Percentiles rank a stretch among this genome's conserved stretches.
phyloP scores from a whole-genome alignment of 1,140 invertebrate genomes.

The Ditylenchus dipsaci region DNA sequence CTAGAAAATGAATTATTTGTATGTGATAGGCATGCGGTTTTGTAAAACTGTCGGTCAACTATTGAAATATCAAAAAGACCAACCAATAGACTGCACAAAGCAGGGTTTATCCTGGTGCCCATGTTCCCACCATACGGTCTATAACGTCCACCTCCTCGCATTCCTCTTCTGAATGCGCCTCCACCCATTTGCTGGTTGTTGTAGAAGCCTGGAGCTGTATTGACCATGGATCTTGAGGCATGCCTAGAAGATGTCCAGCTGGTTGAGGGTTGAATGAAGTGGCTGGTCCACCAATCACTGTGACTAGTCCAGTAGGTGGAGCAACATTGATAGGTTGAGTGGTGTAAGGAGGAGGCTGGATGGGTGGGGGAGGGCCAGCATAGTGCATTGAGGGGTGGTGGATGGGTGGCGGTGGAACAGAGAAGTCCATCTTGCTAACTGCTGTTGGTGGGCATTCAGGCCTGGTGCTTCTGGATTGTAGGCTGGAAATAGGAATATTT shows the following conservation, averaged over 20 bases:
- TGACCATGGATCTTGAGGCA: background rate
- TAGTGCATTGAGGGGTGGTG: slow-evolving; percentile 9
- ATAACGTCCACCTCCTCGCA: slow-evolving; percentile 29
- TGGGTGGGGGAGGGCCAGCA: background rate
- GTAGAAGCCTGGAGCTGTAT: background rate
- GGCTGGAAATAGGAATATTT: background rate
- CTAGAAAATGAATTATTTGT: slow-evolving; percentile 64
- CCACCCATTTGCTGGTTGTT: background rate
- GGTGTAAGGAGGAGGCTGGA: slow-evolving; percentile 1
- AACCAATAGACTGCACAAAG: slow-evolving; percentile 24
- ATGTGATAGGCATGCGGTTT: no score
- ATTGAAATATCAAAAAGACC: background rate
- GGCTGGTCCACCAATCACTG: background rate
- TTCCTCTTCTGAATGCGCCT: background rate
- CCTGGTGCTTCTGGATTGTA: slow-evolving; percentile 30
- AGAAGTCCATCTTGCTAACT: slow-evolving; percentile 26
- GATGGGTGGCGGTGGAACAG: slow-evolving; percentile 31
- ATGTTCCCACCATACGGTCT: slow-evolving; percentile 15
- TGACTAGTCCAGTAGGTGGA: background rate
- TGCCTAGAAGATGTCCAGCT: background rate
- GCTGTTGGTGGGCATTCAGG: slow-evolving; percentile 15
- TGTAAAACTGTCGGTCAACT: no score
- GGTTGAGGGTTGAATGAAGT: background rate
- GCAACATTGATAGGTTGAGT: background rate
- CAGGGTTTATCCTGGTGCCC: slow-evolving; percentile 10